A percentile compares a stretch with the other conserved stretches of the same genome.
Conservation (phyloP, 2,113 vertebrate genomes). For the Otus sunia region DNA sequence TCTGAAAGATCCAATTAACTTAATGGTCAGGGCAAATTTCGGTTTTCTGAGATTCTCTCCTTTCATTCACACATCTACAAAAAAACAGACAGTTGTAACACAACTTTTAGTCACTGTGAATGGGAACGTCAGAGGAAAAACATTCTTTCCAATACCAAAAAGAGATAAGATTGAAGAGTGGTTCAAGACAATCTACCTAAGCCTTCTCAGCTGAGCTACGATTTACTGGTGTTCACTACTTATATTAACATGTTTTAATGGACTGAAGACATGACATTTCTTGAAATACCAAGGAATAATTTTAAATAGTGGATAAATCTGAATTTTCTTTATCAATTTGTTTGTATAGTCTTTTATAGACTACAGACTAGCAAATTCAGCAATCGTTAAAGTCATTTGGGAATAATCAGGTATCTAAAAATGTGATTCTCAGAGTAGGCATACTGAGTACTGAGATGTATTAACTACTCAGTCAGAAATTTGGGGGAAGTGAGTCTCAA, state of each 20-base stretch:
- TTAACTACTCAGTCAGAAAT: neutral
- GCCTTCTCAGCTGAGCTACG: neutral
- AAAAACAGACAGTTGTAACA: neutral
- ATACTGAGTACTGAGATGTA: rapidly evolving
- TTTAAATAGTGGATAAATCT: neutral
- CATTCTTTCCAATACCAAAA: neutral
- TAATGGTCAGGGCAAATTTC: neutral
- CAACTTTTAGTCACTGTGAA: neutral
- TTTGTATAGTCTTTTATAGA: neutral
- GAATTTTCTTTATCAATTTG: neutral
- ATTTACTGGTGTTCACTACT: neutral
- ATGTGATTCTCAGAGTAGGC: neutral
- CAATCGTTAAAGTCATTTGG: neutral
- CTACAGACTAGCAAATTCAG: neutral
- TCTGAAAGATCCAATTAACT: neutral
- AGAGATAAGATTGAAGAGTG: neutral
- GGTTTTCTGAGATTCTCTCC: neutral
- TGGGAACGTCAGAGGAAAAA: neutral
- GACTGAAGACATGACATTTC: neutral
- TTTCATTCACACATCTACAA: neutral
- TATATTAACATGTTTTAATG: neutral
- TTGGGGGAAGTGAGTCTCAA: neutral
- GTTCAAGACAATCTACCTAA: neutral
- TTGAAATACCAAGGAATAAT: neutral
- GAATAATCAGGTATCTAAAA: neutral